Conservation (phyloP, 2,797 vertebrate genomes). For the Takifugu ocellatus region DNA sequence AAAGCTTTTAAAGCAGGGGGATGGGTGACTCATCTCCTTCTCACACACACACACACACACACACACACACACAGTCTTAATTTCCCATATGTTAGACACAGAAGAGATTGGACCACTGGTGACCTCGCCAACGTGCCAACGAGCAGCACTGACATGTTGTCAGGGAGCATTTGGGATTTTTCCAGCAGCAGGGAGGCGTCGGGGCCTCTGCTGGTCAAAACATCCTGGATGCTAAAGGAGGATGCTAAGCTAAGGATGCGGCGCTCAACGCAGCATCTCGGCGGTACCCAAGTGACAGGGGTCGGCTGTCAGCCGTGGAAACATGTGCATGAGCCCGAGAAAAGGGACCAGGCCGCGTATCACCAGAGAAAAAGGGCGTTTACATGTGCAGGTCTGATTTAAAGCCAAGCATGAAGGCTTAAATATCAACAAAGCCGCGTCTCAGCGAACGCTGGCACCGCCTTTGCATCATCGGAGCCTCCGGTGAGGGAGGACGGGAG, state of each 20-base stretch:
- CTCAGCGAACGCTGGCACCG: slow-evolving; percentile 68
- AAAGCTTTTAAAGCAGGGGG: slow-evolving; percentile 56
- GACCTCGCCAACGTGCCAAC: slow-evolving; percentile 39
- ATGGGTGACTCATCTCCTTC: slow-evolving; percentile 55
- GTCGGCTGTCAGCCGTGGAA: background rate
- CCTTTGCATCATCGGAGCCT: slow-evolving; percentile 63
- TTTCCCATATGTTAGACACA: no score
- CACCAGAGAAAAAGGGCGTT: no score
- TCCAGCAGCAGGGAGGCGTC: slow-evolving; percentile 17
- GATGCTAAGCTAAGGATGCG: slow-evolving; percentile 30
- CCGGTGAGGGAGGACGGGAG: slow-evolving; percentile 7
- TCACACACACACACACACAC: slow-evolving; percentile 11
- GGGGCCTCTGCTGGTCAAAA: slow-evolving; percentile 31
- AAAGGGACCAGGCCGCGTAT: background rate
- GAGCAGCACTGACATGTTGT: slow-evolving; percentile 9
- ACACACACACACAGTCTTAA: slow-evolving; percentile 14
- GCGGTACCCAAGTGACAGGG: slow-evolving; percentile 34
- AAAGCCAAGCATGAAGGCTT: background rate
- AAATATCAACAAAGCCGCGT: slow-evolving; percentile 3
- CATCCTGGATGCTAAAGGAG: slow-evolving; percentile 40
- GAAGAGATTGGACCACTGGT: slow-evolving; percentile 5
- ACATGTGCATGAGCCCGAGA: no score
- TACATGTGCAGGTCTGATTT: background rate
- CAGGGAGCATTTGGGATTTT: slow-evolving; percentile 7
- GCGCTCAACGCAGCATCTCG: slow-evolving; percentile 54